Conservation (phyloP, 1,140 invertebrate genomes). For the Papilio glaucus region DNA sequence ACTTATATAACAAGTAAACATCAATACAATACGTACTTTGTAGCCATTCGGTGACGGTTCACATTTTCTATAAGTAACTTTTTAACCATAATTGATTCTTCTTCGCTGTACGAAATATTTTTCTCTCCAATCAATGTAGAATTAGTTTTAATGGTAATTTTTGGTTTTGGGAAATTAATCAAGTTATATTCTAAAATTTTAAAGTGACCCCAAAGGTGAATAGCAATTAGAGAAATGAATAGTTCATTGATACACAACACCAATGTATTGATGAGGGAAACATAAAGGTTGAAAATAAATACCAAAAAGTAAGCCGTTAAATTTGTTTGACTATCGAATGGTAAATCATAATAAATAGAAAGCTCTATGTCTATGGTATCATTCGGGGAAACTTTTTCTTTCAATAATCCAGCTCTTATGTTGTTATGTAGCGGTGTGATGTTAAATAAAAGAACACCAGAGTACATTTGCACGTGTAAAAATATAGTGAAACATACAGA, state of each 20-base stretch:
- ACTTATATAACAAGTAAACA: too few species aligned
- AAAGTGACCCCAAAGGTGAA: constrained; percentile 54
- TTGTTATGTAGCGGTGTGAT: constrained; percentile 39
- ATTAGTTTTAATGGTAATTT: not conserved
- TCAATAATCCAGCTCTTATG: constrained; percentile 34
- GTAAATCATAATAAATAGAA: constrained; percentile 40
- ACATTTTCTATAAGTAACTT: constrained; percentile 42
- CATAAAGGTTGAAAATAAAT: constrained; percentile 37
- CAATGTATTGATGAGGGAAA: constrained; percentile 37
- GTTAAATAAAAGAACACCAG: constrained; percentile 25
- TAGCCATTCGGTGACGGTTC: constrained; percentile 41
- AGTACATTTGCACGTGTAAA: constrained; percentile 24
- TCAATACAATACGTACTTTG: constrained; percentile 41
- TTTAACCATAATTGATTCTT: constrained; percentile 33
- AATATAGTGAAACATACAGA: constrained; percentile 31
- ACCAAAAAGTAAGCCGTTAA: constrained; percentile 38
- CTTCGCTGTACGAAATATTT: constrained; percentile 25
- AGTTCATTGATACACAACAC: constrained; percentile 46
- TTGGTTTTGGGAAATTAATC: constrained; percentile 47
- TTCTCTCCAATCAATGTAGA: too few species aligned
- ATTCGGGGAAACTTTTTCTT: constrained; percentile 11
- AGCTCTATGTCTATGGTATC: constrained; percentile 37
- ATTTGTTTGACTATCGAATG: constrained; percentile 38
- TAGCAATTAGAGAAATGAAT: constrained; percentile 44
- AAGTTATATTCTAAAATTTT: constrained; percentile 49